Evolutionary conservation across 2,888 invertebrate genomes (phyloP), one percentile per base, ranked within the genome.

Genomic region (Oligia latruncula): DNA sequence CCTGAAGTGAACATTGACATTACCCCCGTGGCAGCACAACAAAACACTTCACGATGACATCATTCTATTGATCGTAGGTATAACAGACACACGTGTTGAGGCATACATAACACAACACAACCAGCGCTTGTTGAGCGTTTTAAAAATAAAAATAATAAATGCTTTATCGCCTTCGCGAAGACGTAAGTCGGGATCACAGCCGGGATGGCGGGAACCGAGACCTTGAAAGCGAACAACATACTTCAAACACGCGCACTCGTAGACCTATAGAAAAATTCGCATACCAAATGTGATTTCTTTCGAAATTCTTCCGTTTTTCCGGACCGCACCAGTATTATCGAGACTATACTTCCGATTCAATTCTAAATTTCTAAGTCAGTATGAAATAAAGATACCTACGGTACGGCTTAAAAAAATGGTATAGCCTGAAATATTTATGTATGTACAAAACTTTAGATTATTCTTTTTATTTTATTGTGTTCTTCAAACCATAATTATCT

Each of bases 131-230:
- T 68, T 78, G 79, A 80, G 74, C 72, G 75, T 71, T 86, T 83
- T 78, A 77, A 88, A 89, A 87, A 89, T 82, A 87, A 80, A 88
- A 87, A 89, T 82, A 77, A 71, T 71, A 71, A 77, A 71, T 82
- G 65, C 79, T 90, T 83, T 90, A 91, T 88, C 80, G 85, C 87
- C 83, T 83, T 83, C 82, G 76, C 82, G 73, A 78, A 83, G 66
- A 72, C 77, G 78, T 35, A 70, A 70, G 64, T 1, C 29, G 29
- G 29, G 29, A 29, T 29, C 29, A 29, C 2, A 35, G 35, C 17
- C 35, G 60, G 64, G 65, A 66, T 68, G 8, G 66, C 72, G 73
- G 79, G 77, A 77, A 58, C n/a, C 49, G 40, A 17, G 64, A 66
- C 82, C 86, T 85, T 85, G 82, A 60, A 65, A 35, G 11, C 29